Percentiles rank a stretch among this genome's conserved stretches.
These are phyloP conservation scores for Megaceryle alcyon DNA, from an alignment of 2,797 vertebrate species.

Conservation along the genomic window DNA sequence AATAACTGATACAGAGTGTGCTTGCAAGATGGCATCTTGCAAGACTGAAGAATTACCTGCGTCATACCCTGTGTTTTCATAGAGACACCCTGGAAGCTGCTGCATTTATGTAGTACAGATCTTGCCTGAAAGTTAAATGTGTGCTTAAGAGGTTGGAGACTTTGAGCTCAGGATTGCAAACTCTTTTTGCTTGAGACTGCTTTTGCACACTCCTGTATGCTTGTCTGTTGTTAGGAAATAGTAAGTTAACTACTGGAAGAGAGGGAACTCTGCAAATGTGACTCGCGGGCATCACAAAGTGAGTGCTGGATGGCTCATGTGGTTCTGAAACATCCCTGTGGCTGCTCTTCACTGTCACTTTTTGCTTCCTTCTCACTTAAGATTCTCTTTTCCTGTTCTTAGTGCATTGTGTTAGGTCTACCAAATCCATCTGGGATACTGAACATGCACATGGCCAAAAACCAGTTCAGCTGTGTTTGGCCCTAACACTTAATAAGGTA, in stretches of 20 bases:
- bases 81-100: background rate
- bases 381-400: background rate
- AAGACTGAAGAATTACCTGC: background rate
- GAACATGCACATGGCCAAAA: fast-evolving
- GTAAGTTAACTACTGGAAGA: background rate
- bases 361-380: background rate
- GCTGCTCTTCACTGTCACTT: background rate
- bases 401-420: background rate
- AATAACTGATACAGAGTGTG: background rate
- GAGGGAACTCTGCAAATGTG: background rate
- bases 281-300: background rate
- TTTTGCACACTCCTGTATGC: background rate
- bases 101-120: background rate
- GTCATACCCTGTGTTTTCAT: background rate
- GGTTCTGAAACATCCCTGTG: background rate
- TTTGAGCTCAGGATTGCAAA: background rate
- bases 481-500: background rate
- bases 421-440: background rate
- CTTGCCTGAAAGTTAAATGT: background rate
- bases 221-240: constrained; percentile 7
- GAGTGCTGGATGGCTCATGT: background rate
- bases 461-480: background rate
- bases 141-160: background rate
- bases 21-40: background rate
- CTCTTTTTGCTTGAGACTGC: background rate